Percentiles rank a stretch among this genome's conserved stretches.
phyloP scores from a whole-genome alignment of 2,888 invertebrate species.

The Nymphalis polychloros region DNA sequence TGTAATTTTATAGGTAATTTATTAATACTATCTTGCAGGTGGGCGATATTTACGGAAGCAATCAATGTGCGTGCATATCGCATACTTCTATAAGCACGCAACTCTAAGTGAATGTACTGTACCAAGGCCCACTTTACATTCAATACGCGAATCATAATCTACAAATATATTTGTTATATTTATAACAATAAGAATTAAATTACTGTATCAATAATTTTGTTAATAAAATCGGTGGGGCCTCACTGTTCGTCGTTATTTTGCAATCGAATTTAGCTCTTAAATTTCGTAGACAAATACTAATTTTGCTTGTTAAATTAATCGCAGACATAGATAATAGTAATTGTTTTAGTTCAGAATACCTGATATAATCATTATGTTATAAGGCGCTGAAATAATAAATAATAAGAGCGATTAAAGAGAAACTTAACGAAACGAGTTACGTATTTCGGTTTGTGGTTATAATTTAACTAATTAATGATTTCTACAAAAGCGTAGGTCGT shows the following conservation, averaged over 20 bases:
- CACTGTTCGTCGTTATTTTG: neutral
- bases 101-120: conserved; percentile 46
- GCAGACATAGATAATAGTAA: conserved; percentile 5
- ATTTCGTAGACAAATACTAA: neutral
- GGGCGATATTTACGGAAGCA: conserved; percentile 47
- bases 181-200: conserved; percentile 4
- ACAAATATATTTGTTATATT: neutral
- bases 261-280: conserved; percentile 11
- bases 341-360: conserved; percentile 3
- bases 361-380: conserved; percentile 13
- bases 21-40: conserved; percentile 37
- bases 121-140: conserved; percentile 9
- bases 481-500: too few relatives aligned
- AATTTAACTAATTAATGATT: conserved; percentile 3
- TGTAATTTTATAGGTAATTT: conserved; percentile 20
- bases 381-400: conserved; percentile 7
- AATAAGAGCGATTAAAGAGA: conserved; percentile 12
- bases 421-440: conserved; percentile 4
- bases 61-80: conserved; percentile 43
- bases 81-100: conserved; percentile 46
- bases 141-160: conserved; percentile 1
- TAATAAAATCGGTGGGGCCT: neutral
- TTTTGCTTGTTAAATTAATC: conserved; percentile 5
- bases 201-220: neutral
- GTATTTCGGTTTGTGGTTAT: neutral